A percentile compares a stretch with the other conserved stretches of the same genome.
Evolutionary conservation across 1,140 invertebrate genomes (phyloP).

Genomic region (Sarcophaga peregrina): DNA sequence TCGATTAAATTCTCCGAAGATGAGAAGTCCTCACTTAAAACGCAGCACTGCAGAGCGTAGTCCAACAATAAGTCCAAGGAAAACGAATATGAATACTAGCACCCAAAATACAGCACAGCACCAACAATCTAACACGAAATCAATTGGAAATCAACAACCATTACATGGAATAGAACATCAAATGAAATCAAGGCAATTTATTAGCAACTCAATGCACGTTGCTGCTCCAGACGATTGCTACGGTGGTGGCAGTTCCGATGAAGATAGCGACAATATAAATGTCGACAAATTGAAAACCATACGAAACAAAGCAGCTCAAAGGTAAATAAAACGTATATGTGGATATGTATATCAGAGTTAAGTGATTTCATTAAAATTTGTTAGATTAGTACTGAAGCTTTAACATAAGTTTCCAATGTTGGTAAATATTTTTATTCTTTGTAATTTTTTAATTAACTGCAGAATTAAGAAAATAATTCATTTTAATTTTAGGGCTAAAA

Average conservation of each 20-base stretch:
- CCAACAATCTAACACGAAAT: constrained; percentile 27
- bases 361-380: not conserved
- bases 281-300: constrained; percentile 67
- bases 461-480: too few relatives aligned
- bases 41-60: constrained; percentile 52
- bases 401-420: too few relatives aligned
- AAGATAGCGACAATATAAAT: constrained; percentile 65
- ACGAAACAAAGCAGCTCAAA: constrained; percentile 66
- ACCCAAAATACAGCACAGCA: constrained; percentile 30
- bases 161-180: constrained; percentile 21
- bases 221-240: constrained; percentile 38
- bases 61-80: constrained; percentile 59
- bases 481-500: too few relatives aligned
- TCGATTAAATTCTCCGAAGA: constrained; percentile 62
- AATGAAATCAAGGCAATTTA: constrained; percentile 42
- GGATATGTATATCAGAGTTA: not conserved
- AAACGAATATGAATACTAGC: constrained; percentile 35
- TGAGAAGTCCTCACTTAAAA: constrained; percentile 59
- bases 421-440: too few relatives aligned
- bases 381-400: not conserved
- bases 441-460: too few relatives aligned
- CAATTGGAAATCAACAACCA: not conserved
- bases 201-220: constrained; percentile 45
- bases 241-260: constrained; percentile 54
- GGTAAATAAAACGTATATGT: constrained; percentile 47